Evolutionary conservation across 2,797 vertebrate species (phyloP), one percentile per base, ranked within the genome.

Genomic region (Xiphorhynchus erythropygius): DNA sequence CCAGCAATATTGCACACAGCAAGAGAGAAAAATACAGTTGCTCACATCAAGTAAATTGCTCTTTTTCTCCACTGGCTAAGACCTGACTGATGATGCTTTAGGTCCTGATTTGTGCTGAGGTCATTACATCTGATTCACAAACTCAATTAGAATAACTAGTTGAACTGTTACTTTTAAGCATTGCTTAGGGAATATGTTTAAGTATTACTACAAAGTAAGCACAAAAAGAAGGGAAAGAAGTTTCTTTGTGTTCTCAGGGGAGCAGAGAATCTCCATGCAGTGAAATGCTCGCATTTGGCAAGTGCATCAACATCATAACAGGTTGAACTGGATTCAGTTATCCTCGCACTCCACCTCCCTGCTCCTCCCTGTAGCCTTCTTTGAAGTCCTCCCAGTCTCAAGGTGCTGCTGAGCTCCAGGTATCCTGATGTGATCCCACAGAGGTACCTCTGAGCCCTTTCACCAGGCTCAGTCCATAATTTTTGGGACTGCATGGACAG

Each of bases 1-100:
- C 67, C 55, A 74, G 52, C 9, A 7, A 63, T 91, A 93, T 91
- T 95, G 89, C 89, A 95, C 83, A 73, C 27, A 77, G 86, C 59
- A 91, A 69, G 71, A 78, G 44, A 73, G 17, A 69, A 84, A 78
- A 59, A 53, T 39, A 64, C 18, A 35, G 27, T 67, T 86, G 28
- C 37, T 84, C 60, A 50, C 46, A 64, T 86, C 25, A 64, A 67
- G 28, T 73, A 46, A 55, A 52, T 47, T 4, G 41, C 49, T 55
- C 13, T 37, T 49, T 64, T 64, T 86, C 56, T 84, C 57, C 41
- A 18, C 35, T 35, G 71, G 37, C 22, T 85, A 18, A 89, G 17
- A 87, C 64, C 10, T 28, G 78, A 60, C 32, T n/a, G 52, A 9
- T 79, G 75, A 30, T 53, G 35, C 47, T 41, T 50, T 69, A 75